phyloP scores from a whole-genome alignment of 2,888 invertebrate genomes.

The Drosophila macrothrix region DNA sequence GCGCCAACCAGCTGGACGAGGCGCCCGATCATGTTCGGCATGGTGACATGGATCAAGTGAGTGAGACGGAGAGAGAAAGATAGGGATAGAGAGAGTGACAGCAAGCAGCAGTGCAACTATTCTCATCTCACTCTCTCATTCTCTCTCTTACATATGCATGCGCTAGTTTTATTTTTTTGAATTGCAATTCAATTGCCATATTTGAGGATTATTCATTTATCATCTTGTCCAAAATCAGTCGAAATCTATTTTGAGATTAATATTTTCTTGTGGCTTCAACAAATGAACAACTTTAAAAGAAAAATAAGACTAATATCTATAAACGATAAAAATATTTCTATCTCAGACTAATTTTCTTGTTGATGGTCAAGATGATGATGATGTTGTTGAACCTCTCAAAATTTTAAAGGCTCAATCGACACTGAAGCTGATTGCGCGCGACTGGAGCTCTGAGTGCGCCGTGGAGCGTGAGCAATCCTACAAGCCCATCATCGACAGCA shows the following conservation, averaged over 20 bases:
- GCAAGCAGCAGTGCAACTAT: background rate
- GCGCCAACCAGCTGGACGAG: constrained; percentile 41
- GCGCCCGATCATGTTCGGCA: constrained; percentile 76
- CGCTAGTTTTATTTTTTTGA: background rate
- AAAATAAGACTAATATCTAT: background rate
- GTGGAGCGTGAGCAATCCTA: constrained; percentile 95
- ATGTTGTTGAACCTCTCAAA: constrained; percentile 84
- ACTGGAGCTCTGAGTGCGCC: constrained; percentile 96
- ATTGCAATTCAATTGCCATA: background rate
- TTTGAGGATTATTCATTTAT: background rate
- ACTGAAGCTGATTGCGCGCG: constrained; percentile 97
- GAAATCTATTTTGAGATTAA: background rate
- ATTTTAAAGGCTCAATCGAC: constrained; percentile 93
- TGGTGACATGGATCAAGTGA: constrained; percentile 84
- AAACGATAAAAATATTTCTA: constrained; percentile 31
- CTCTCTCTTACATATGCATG: background rate
- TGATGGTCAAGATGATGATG: constrained; percentile 65
- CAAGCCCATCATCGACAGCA: constrained; percentile 94
- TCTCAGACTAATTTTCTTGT: constrained; percentile 54
- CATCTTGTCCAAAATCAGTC: background rate
- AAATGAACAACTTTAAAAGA: constrained; percentile 2
- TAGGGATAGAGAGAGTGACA: constrained; percentile 55
- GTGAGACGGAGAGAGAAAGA: constrained; percentile 63
- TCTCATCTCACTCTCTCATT: background rate
- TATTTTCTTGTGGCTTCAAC: background rate